phyloP scores from a whole-genome alignment of 53 echinoderm and acorn worm species.

The Luidia sarsii region DNA sequence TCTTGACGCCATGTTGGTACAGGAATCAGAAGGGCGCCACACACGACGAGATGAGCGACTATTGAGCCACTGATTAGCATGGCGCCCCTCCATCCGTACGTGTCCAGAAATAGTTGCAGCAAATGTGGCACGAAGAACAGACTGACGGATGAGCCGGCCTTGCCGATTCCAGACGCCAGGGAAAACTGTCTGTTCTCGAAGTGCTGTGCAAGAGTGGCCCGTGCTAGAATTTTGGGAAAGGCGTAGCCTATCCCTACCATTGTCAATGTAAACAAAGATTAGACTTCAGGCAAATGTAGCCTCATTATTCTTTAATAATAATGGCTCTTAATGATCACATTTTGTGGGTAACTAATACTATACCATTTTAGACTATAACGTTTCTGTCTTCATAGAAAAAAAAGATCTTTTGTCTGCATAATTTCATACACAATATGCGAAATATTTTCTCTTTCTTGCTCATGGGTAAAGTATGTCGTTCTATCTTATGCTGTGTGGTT shows the following conservation, averaged over 20 bases:
- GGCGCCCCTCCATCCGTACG: background rate
- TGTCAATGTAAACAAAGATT: background rate
- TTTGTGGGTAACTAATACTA: too few species aligned
- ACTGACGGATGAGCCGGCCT: background rate
- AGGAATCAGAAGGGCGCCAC: background rate
- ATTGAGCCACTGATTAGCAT: background rate
- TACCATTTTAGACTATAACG: too few species aligned
- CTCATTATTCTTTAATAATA: too few species aligned
- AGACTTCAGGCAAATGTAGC: too few species aligned
- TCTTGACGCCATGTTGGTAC: background rate
- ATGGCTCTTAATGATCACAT: too few species aligned
- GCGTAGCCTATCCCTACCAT: background rate
- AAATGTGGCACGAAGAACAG: background rate
- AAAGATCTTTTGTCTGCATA: too few species aligned
- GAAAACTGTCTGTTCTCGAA: conserved; percentile 8
- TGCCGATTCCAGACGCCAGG: background rate
- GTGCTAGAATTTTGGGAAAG: background rate
- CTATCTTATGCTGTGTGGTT: too few species aligned
- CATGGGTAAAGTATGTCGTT: too few species aligned
- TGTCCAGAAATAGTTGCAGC: background rate
- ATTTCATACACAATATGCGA: too few species aligned
- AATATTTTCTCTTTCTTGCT: too few species aligned
- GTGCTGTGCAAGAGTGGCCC: conserved; percentile 7
- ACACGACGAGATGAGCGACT: background rate
- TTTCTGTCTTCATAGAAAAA: too few species aligned